A percentile compares a stretch with the other conserved stretches of the same genome.
Evolutionary conservation across 2,797 vertebrate genomes (phyloP).

Genomic region (Chloroceryle amazona): DNA sequence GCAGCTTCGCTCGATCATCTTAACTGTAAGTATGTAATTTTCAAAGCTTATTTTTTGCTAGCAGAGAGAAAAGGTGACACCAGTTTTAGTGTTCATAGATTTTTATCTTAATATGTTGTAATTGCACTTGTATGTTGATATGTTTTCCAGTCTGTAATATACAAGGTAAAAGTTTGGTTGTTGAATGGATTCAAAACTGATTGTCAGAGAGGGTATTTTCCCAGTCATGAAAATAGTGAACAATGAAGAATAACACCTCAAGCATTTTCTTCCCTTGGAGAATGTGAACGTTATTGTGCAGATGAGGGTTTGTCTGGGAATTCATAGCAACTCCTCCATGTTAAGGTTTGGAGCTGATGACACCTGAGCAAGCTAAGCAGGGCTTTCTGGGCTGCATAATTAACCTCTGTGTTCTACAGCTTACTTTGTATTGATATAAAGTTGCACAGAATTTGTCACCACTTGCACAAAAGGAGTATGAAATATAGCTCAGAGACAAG

Average conservation of each 20-base stretch:
- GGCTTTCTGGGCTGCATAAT: not conserved
- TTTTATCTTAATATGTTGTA: not conserved
- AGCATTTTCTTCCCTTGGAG: not conserved
- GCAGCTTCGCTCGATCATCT: constrained; percentile 95
- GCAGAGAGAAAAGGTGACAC: not conserved
- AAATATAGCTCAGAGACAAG: too few relatives aligned
- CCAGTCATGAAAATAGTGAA: not conserved
- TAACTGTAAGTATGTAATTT: constrained; percentile 88
- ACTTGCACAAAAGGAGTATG: too few relatives aligned
- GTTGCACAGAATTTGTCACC: too few relatives aligned
- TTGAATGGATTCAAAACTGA: not conserved
- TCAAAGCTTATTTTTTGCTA: not conserved
- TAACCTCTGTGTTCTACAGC: not conserved
- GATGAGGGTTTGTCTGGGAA: not conserved
- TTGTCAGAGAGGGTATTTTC: not conserved
- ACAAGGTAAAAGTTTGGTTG: not conserved
- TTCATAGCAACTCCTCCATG: not conserved
- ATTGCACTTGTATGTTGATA: not conserved
- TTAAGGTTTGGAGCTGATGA: not conserved
- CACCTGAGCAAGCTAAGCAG: not conserved
- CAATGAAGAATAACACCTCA: not conserved
- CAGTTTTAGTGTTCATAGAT: not conserved
- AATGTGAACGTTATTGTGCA: not conserved
- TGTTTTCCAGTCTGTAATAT: not conserved
- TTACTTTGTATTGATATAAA: not conserved